Base-by-base conservation (phyloP, 2,113 vertebrate genomes). In the Lampris incognitus region DNA sequence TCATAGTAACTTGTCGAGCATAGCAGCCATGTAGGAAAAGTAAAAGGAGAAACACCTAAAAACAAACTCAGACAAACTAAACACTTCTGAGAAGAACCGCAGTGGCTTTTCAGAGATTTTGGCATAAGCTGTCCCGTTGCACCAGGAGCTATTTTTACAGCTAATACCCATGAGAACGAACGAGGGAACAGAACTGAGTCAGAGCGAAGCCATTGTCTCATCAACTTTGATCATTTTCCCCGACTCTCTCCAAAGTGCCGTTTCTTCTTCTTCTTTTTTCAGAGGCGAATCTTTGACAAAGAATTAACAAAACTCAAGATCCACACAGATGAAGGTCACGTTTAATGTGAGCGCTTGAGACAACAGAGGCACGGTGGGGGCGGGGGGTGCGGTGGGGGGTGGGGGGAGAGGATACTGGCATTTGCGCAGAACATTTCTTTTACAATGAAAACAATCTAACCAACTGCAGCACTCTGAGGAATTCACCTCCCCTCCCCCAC, bases 401-500 rank as follows among this genome's bases (percentile, higher is more conserved):
- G 57, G 46, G 39, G 55, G 69, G 24, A 68, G 78, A 80, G 74
- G 81, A 52, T 69, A 79, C 88, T 93, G 87, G 85, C 92, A 92
- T 93, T 93, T 92, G 91, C 81, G 85, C 90, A 90, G 90, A 93
- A 94, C 91, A 93, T 94, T 95, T 95, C 93, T 91, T 94, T 94
- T 94, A 94, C 92, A 94, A 94, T 94, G 92, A 95, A 94, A 94
- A 94, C 93, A 93, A 94, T 94, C 92, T 93, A 92, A 89, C 92
- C 89, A 93, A 94, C 92, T 93, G 93, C 93, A 94, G 93, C 89
- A 94, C 94, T 94, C 92, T 54, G 87, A 94, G 94, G 94, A 94
- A 94, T 95, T 93, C 92, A 92, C 88, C 87, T 88, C 89, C 90
- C 94, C 87, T 93, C 92, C 93, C 93, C 93, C 93, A 92, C 83